Percentiles rank a stretch among this genome's conserved stretches.
Evolutionary conservation across 2,113 vertebrate species (phyloP).

Genomic region (Collichthys lucidus): DNA sequence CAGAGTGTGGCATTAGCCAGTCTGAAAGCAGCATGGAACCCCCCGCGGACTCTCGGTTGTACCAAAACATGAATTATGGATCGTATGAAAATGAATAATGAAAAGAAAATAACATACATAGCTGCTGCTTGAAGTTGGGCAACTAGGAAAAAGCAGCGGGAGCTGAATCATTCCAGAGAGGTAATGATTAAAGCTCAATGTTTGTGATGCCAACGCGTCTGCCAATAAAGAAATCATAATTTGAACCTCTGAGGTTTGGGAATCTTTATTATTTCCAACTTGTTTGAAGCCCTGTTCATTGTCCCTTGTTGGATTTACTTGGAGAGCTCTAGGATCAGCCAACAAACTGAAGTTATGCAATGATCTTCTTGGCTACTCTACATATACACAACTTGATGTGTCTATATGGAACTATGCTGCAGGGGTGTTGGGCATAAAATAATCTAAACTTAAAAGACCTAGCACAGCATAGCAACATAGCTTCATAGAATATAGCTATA

Average conservation of each 20-base stretch:
- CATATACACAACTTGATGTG: not conserved
- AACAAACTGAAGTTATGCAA: not conserved
- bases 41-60: conserved; percentile 29
- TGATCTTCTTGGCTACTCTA: not conserved
- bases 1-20: conserved; percentile 28
- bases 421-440: not conserved
- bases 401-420: not conserved
- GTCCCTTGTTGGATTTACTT: not conserved
- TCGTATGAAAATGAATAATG: conserved; percentile 73
- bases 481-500: not conserved
- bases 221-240: not conserved
- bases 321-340: not conserved
- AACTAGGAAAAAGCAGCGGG: conserved; percentile 22
- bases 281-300: not conserved
- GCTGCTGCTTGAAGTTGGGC: conserved; percentile 31
- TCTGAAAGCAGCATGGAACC: conserved; percentile 15
- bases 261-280: not conserved
- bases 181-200: not conserved
- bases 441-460: not conserved
- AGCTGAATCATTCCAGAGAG: conserved; percentile 13
- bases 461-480: too few relatives aligned
- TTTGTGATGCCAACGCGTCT: not conserved
- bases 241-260: not conserved
- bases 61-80: conserved; percentile 72
- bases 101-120: conserved; percentile 57